Evolutionary conservation across 1,140 invertebrate species (phyloP), one percentile per base, ranked within the genome.

Genomic region (Monochamus saltuarius): DNA sequence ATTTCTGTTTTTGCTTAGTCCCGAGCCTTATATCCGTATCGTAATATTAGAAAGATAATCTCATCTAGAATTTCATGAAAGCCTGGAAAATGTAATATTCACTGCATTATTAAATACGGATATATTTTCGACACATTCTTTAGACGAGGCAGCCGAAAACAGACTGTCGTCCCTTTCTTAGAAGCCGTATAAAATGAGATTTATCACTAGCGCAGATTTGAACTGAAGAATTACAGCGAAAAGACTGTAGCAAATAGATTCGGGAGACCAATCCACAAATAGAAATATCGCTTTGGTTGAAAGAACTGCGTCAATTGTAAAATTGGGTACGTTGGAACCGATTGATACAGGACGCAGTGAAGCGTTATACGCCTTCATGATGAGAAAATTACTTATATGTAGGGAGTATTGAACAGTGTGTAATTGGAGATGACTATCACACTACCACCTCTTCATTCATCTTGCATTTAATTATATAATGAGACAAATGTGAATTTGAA

Each of bases 171-270:
- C 45, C 50, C 49, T 50, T 49, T 63, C 49, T 29, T 43, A 50
- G 56, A 55, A 55, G 56, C 56, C 35, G 62, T 56, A 59, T 64
- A 55, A 59, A 64, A 47, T 52, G 61, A 64, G 62, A 64, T 64
- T 64, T 64, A 64, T 64, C 52, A 52, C 57, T 57, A 51, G 51
- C 62, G 52, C 57, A 64, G 62, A 64, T 59, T 64, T 60, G 62
- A 64, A 64, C 62, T 47, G 62, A 59, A 47, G 62, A 64, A 64
- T 64, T 64, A 64, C 62, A 53, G 38, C 40, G 55, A 50, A 51
- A 52, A 64, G 51, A 52, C 61, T 51, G 56, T 56, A 64, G 51
- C 62, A 64, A 64, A 64, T 64, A 64, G 62, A 64, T 59, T 64
- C 53, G 62, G 52, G 49, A 61, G 56, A 55, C 62, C 62, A 60